Conservation (phyloP, 2,113 vertebrate species). For the Pyrgilauda ruficollis region DNA sequence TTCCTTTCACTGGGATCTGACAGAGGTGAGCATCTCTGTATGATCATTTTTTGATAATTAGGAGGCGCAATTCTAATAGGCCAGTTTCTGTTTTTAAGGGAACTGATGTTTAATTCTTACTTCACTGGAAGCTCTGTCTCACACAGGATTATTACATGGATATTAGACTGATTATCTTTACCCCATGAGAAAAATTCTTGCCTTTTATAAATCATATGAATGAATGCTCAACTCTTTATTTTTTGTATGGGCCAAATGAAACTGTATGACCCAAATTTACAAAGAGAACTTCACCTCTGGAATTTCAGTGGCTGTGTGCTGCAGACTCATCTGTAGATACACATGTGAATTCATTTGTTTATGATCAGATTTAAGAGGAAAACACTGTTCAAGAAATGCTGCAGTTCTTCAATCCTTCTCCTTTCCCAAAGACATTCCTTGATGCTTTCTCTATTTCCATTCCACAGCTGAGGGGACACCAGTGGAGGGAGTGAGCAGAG, state of each 20-base stretch:
- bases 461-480: not conserved
- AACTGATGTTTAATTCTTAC: not conserved
- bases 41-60: not conserved
- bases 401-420: not conserved
- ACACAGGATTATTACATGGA: not conserved
- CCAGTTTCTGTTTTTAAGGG: not conserved
- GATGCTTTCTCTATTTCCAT: not conserved
- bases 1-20: not conserved
- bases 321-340: not conserved
- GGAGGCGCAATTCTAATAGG: not conserved
- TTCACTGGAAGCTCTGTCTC: not conserved
- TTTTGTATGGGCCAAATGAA: not conserved
- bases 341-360: not conserved
- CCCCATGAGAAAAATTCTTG: not conserved
- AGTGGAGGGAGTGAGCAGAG: not conserved
- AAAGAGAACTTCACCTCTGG: not conserved
- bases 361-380: not conserved
- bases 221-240: not conserved
- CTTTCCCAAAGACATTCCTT: not conserved
- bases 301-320: not conserved
- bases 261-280: not conserved
- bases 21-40: not conserved
- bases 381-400: not conserved
- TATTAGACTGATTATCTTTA: not conserved
- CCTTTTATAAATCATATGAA: not conserved